A percentile compares a stretch with the other conserved stretches of the same genome.
phyloP scores from a whole-genome alignment of 2,113 vertebrate species.

The Menidia beryllina region DNA sequence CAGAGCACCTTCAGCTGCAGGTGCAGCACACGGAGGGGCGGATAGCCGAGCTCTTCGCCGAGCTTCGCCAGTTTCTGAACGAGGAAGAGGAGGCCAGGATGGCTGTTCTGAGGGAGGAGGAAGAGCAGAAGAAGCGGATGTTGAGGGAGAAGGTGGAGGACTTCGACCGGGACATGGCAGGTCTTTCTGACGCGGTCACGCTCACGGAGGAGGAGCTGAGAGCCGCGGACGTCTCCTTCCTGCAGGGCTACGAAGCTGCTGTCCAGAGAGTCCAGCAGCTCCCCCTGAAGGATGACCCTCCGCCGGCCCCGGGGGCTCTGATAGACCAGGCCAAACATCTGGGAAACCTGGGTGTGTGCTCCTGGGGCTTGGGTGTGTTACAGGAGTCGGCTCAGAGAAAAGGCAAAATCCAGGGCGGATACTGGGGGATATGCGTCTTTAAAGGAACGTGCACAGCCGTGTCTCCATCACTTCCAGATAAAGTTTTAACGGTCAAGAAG shows the following conservation, averaged over 20 bases:
- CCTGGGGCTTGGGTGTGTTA: constrained; percentile 21
- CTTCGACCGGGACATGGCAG: constrained; percentile 9
- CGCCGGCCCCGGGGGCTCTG: background rate
- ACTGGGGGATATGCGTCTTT: constrained; percentile 3
- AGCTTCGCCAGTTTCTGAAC: constrained; percentile 14
- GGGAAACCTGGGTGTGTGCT: background rate
- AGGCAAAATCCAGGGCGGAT: background rate
- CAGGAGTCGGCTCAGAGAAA: constrained; percentile 10
- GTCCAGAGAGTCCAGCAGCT: background rate
- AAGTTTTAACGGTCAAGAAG: background rate
- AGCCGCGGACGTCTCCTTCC: background rate
- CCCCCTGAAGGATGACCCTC: constrained; percentile 2
- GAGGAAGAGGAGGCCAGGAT: constrained; percentile 31
- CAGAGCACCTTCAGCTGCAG: constrained; percentile 19
- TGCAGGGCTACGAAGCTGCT: background rate
- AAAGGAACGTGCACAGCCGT: background rate
- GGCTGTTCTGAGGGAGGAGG: constrained; percentile 20
- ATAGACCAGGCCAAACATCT: constrained; percentile 9
- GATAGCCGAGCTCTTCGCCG: constrained; percentile 20
- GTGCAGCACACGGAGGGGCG: background rate
- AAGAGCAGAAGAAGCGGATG: background rate
- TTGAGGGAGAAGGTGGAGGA: constrained; percentile 2
- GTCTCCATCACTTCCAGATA: fast-evolving
- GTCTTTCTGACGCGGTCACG: background rate
- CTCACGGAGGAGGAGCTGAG: background rate